A percentile compares a stretch with the other conserved stretches of the same genome.
phyloP scores from a whole-genome alignment of 2,797 vertebrate genomes.

The Podarcis siculus region DNA sequence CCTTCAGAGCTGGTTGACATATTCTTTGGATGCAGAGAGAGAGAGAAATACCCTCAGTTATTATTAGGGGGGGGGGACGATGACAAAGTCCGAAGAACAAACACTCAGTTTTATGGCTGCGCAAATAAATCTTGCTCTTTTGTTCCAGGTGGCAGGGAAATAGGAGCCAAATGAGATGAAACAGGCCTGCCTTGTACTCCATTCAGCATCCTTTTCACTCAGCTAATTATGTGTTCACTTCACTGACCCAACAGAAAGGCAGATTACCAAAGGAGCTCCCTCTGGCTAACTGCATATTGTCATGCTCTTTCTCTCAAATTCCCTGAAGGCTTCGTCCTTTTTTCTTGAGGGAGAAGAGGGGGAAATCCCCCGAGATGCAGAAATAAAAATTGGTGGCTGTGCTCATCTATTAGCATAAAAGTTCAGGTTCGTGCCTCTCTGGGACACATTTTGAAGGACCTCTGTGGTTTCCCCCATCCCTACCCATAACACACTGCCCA shows the following conservation, averaged over 20 bases:
- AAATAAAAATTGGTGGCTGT: not conserved
- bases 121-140: not conserved
- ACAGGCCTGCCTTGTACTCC: not conserved
- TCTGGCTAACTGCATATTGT: constrained; percentile 12
- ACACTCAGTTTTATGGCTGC: not conserved
- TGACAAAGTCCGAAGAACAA: not conserved
- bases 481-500: not conserved
- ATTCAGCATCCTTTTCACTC: constrained; percentile 45
- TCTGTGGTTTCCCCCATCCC: not conserved
- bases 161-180: not conserved
- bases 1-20: not conserved
- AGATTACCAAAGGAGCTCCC: constrained; percentile 27
- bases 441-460: too few relatives aligned
- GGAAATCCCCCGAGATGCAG: not conserved
- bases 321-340: constrained; percentile 23
- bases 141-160: not conserved
- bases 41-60: not conserved
- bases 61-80: not conserved
- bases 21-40: not conserved
- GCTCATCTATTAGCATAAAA: not conserved
- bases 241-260: constrained; percentile 41
- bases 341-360: not conserved
- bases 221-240: constrained; percentile 28
- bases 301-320: not conserved
- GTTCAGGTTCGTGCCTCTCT: not conserved